phyloP scores from a whole-genome alignment of 2,888 invertebrate species.

The Mythimna loreyi region DNA sequence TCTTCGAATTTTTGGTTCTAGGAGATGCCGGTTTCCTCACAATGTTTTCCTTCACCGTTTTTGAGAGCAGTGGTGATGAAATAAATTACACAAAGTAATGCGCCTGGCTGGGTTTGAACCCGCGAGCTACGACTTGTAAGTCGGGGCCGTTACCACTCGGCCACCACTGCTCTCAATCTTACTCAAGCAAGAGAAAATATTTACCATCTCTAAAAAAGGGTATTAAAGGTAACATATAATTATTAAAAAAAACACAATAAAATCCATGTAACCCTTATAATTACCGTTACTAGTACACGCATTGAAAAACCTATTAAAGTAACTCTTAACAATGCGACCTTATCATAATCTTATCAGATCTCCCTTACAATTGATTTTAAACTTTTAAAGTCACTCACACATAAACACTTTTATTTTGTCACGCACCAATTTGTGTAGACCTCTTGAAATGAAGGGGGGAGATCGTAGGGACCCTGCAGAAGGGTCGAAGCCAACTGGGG shows the following conservation, averaged over 20 bases:
- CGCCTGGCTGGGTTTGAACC: no score
- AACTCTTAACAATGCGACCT: conserved; percentile 69
- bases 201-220: neutral
- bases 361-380: conserved; percentile 65
- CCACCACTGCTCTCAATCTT: no score
- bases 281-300: conserved; percentile 57
- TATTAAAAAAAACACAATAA: conserved; percentile 31
- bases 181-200: neutral
- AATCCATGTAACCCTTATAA: conserved; percentile 32
- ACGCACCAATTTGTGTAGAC: conserved; percentile 63
- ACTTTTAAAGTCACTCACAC: conserved; percentile 77
- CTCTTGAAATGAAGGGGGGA: conserved; percentile 61
- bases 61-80: no score
- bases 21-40: no score
- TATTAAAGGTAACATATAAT: conserved; percentile 22
- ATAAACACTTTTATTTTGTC: conserved; percentile 76
- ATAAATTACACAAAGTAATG: no score
- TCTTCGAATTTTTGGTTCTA: no score
- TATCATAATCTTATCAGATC: conserved; percentile 70
- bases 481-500: no score
- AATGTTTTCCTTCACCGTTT: no score
- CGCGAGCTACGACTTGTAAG: no score
- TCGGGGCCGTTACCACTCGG: no score
- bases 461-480: no score
- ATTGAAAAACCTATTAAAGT: conserved; percentile 67